Evolutionary conservation across 1,140 invertebrate species (phyloP), one percentile per base, ranked within the genome.

Genomic region (Chionoecetes opilio): DNA sequence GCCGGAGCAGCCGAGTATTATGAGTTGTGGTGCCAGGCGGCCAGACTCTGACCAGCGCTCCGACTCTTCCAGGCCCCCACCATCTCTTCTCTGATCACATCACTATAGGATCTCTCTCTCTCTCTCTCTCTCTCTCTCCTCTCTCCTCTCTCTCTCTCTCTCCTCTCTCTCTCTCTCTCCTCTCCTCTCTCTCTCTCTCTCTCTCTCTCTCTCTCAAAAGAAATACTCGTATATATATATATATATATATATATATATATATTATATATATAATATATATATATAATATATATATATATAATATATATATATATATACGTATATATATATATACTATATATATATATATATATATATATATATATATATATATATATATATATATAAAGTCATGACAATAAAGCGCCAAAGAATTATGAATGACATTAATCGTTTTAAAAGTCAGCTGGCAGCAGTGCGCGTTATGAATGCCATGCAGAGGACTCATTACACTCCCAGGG

Each of bases 381-480:
- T 46, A 46, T 46, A 46, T 46, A 46, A 6, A 46, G 5, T 6
- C 9, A 75, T 75, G 63, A 75, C 63, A 75, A 75, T 26, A 75
- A 75, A n/a, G 63, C 21, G 63, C 63, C 63, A 75, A 75, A 75
- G 63, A 75, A 21, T 26, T 21, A 75, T 75, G 63, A 75, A 75
- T 75, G 63, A 75, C 63, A 75, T 75, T 75, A 75, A 21, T n/a
- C n/a, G 63, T 75, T 75, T 75, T 75, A 75, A 75, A 75, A 75
- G 63, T 75, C 21, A 75, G 6, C 11, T 21, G 63, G 21, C 63
- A 75, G 6, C 21, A 75, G 63, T 75, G 21, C 21, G n/a, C 26
- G 63, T 26, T 75, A 75, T n/a, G 63, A n/a, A n/a, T n/a, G n/a
- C 26, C 21, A 75, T n/a, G 63, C 63, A n/a, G 21, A n/a, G 63